phyloP scores from a whole-genome alignment of 92 coral and sea anemone species.

The Phenganax subtilis region DNA sequence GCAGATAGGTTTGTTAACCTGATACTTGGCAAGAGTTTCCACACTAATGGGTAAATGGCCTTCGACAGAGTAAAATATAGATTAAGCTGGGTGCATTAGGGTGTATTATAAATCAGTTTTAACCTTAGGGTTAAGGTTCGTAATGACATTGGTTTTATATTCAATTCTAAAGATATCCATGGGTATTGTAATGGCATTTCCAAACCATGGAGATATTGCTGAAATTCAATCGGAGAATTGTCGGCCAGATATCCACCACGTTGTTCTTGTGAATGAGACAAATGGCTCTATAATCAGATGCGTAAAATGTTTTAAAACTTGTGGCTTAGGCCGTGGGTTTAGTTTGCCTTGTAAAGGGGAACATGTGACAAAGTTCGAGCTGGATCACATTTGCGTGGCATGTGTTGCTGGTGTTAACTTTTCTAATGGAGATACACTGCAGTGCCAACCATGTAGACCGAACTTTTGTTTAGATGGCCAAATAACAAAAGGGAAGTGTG shows the following conservation, averaged over 20 bases:
- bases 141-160: no score
- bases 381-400: neutral
- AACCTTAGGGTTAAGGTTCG: no score
- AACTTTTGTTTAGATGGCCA: neutral
- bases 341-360: neutral
- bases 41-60: no score
- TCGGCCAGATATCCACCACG: neutral
- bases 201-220: no score
- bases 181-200: no score
- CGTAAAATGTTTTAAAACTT: neutral
- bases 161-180: no score
- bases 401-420: conserved; percentile 9
- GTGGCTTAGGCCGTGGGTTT: neutral
- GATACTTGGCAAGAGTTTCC: no score
- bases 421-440: neutral
- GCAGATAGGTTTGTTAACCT: no score
- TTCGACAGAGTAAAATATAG: no score
- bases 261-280: neutral
- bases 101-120: no score
- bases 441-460: neutral
- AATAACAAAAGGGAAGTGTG: neutral
- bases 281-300: neutral
- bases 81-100: no score
- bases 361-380: neutral
- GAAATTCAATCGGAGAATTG: neutral